A percentile compares a stretch with the other conserved stretches of the same genome.
These are phyloP conservation scores for Zalophus californianus DNA, from an alignment of 2,797 vertebrate genomes.

Conservation along the genomic window DNA sequence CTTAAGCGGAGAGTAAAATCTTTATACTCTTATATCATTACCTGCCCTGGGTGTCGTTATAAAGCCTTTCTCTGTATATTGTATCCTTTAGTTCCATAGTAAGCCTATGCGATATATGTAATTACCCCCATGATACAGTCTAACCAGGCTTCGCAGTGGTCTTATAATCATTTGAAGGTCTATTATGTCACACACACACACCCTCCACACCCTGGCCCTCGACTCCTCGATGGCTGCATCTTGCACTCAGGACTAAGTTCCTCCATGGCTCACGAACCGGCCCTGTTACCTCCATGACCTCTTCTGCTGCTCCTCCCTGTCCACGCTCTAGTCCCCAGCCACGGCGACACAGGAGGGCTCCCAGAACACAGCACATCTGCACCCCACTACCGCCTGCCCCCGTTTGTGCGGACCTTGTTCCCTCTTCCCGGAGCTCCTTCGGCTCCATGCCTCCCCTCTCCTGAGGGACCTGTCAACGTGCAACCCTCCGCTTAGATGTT, in stretches of 20 bases:
- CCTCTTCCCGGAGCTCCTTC: neutral
- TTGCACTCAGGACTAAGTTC: neutral
- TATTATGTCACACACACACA: neutral
- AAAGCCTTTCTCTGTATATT: neutral
- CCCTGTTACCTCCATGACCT: neutral
- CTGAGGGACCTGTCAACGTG: neutral
- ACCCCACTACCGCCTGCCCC: fast-evolving
- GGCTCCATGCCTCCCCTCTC: neutral
- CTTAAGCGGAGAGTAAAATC: slow-evolving; percentile 31
- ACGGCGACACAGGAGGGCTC: neutral
- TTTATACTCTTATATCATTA: neutral
- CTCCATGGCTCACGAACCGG: neutral
- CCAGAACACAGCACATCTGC: neutral
- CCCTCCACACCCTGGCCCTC: no score
- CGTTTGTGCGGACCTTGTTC: neutral
- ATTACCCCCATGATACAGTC: neutral
- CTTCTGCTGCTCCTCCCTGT: neutral
- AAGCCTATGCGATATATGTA: neutral
- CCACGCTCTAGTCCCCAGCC: neutral
- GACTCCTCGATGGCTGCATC: neutral
- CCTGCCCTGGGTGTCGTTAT: neutral
- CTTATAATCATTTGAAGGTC: neutral
- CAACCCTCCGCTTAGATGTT: neutral
- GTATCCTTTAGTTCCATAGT: neutral
- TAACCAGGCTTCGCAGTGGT: neutral